A percentile compares a stretch with the other conserved stretches of the same genome.
These are phyloP conservation scores for Zaprionus inermis DNA, from an alignment of 1,140 invertebrate species.

Conservation along the genomic window DNA sequence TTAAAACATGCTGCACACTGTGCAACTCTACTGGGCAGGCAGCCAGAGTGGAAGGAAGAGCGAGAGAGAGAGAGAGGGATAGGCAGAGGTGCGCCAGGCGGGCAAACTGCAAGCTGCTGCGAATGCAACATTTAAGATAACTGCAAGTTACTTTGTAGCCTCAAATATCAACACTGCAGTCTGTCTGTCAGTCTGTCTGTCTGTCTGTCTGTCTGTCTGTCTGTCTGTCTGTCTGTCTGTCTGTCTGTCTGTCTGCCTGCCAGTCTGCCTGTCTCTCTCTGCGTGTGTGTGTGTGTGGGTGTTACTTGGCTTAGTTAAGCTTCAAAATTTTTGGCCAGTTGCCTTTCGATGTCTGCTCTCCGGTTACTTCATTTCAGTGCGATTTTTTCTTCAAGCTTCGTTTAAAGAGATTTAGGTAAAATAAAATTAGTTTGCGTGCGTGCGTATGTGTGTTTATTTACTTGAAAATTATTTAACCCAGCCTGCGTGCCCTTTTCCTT, in stretches of 20 bases:
- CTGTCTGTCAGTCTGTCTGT: background rate
- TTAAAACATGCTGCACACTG: constrained; percentile 54
- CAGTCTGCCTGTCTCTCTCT: background rate
- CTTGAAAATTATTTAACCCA: too few species aligned
- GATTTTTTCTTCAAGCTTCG: background rate
- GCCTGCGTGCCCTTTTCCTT: background rate
- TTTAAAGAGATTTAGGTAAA: background rate
- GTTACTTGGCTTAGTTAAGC: background rate
- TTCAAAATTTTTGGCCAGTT: background rate
- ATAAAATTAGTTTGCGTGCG: background rate
- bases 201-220: background rate
- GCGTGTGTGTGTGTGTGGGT: background rate
- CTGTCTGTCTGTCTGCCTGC: background rate
- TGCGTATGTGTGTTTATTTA: background rate
- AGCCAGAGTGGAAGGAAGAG: constrained; percentile 9
- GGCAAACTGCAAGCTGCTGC: constrained; percentile 11
- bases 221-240: background rate
- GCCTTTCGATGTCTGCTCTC: background rate
- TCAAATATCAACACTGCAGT: background rate
- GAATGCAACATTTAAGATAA: constrained; percentile 62
- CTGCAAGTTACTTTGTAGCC: constrained; percentile 38
- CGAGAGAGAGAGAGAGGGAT: too few species aligned
- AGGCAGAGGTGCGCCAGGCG: background rate
- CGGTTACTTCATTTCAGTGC: background rate
- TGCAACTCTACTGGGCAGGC: constrained; percentile 32